Evolutionary conservation across 2,797 vertebrate species (phyloP), one percentile per base, ranked within the genome.

Genomic region (Pampus argenteus): DNA sequence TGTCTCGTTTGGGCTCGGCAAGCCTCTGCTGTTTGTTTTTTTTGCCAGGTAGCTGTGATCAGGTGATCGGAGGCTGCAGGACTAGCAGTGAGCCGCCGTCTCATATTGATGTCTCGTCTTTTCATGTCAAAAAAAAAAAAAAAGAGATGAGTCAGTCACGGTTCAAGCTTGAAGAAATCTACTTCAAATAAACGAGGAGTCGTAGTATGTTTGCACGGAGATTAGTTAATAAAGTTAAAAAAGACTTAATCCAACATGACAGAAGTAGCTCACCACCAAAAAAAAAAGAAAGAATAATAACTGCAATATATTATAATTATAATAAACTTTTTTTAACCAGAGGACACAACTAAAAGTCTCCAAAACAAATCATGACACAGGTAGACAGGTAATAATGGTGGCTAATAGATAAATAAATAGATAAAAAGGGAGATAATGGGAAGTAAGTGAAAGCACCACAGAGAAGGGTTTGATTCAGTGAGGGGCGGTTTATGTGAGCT

Each of bases 31-130:
- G 45, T 55, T 67, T 0, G 45, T 55, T 67, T 40, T 65, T 58
- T 64, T 40, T 57, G 68, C 72, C 78, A 82, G 69, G 69, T 45
- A 68, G 63, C 71, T 18, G 66, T n/a, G 68, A 80, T 62, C 6
- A 78, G 60, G 70, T 63, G 71, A 73, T 40, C 5, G 54, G 49
- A 77, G 73, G 61, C 40, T 20, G 45, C 59, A 23, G 38, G 45
- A 34, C 54, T 2, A 61, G 67, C 63, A 52, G 34, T 17, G 14
- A 57, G 36, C 40, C 34, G 1, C 22, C 2, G 55, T 17, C 63
- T 69, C 66, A 10, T 18, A 17, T 60, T 8, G 72, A 51, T 13
- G 31, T 44, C 4, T 9, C 9, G 38, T 2, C 48, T 44, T 78
- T 66, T 82, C 60, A 82, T 66, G 64, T 58, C 78, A 82, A 64